Conservation (phyloP, 2,888 invertebrate genomes). For the Crepidodera aurea region DNA sequence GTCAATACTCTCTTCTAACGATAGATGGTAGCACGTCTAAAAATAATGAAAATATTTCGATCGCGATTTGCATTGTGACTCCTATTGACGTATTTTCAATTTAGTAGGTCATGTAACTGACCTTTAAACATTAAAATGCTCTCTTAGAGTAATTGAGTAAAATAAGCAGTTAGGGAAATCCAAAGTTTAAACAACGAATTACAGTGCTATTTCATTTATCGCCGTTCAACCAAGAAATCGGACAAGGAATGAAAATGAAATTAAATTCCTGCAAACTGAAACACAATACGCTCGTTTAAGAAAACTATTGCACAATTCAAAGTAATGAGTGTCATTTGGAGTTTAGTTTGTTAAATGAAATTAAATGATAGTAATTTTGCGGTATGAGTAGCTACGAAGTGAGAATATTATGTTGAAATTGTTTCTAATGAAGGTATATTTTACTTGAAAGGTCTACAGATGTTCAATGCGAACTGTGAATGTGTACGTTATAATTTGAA, state of each 20-base stretch:
- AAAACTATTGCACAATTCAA: constrained; percentile 30
- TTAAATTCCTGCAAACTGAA: constrained; percentile 29
- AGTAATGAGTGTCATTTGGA: constrained; percentile 29
- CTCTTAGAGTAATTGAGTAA: not conserved
- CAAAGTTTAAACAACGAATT: constrained; percentile 9
- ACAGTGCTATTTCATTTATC: constrained; percentile 27
- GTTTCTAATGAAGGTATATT: constrained; percentile 21
- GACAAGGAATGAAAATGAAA: constrained; percentile 30
- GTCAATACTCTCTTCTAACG: too few species aligned
- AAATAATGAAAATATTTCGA: too few species aligned
- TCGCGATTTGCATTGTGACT: too few species aligned
- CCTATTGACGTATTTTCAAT: too few species aligned
- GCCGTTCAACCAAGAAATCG: constrained; percentile 27
- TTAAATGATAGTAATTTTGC: constrained; percentile 28
- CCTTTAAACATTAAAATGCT: not conserved
- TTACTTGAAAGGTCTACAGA: not conserved
- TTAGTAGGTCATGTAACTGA: too few species aligned
- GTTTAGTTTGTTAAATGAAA: constrained; percentile 31
- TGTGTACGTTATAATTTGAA: too few species aligned
- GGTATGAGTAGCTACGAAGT: constrained; percentile 20
- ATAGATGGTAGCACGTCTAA: too few species aligned
- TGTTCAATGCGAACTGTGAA: too few species aligned
- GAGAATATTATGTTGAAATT: constrained; percentile 26
- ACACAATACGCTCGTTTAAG: constrained; percentile 31
- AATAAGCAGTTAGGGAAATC: not conserved